Base-by-base conservation (phyloP, 1,140 invertebrate species). In the Rhynchophorus ferrugineus region DNA sequence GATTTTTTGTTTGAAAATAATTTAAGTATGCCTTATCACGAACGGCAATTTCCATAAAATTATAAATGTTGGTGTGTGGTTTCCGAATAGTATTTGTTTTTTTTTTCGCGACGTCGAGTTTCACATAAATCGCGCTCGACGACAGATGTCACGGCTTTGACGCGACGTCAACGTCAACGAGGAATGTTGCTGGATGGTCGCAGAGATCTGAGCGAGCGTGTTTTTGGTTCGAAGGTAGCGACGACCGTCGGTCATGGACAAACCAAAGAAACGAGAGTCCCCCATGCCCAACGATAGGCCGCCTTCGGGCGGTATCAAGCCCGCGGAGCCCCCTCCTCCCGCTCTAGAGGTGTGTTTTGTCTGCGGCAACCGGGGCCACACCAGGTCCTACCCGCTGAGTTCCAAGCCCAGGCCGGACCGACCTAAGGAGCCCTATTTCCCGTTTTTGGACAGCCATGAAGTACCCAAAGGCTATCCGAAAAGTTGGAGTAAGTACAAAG, bases 371-470 rank as follows among this genome's bases (percentile, higher is more conserved):
- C 72, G 77, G 13, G 79, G 81, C 52, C 83, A 85, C 61, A 74
- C 77, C 34, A 84, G 87, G 42, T 78, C 80, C 56, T 84, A 79
- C 68, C 78, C 78, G 62, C 65, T 90, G 19, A 75, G 82, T 57
- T 76, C 81, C 13, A 84, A 84, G 63, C 80, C 83, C 11, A 75
- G 75, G 52, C 72, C 75, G 2, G 73, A 75, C 35, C 68, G 75
- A 9, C 72, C 78, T 3, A 70, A 71, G 0, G 86, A 89, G 63
- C 82, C 90, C 2, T 90, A 89, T 70, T 95, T 94, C 72, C 90
- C 91, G 16, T 95, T 96, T 73, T 73, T 95, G 56, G 86, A 89
- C 57, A 83, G 84, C 3, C 91, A 95, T 64, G 84, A 89, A 50
- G 81, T 87, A 21, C 90, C 91, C 0, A 73, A 76, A 35, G 87